Evolutionary conservation across 1,140 invertebrate species (phyloP).

Genomic region (Brachionus sp.): DNA sequence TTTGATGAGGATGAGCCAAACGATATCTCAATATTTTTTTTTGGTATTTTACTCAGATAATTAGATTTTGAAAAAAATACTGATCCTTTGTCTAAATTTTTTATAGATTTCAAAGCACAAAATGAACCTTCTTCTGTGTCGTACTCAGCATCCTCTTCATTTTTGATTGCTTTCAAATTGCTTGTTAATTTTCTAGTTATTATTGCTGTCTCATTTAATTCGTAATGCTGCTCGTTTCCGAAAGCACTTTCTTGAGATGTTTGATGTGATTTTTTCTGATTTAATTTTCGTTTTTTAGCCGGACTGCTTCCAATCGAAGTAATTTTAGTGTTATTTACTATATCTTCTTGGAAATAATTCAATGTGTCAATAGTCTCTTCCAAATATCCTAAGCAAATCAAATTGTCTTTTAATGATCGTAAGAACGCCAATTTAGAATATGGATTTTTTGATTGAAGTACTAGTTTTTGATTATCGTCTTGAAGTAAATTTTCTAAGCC

Average conservation of each 20-base stretch:
- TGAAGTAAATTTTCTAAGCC: not conserved
- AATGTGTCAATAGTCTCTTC: constrained; percentile 39
- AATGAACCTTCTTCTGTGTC: not conserved
- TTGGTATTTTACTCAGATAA: not conserved
- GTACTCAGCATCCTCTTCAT: constrained; percentile 7
- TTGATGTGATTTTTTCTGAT: not conserved
- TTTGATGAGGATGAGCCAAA: not conserved
- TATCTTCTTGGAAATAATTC: constrained; percentile 35
- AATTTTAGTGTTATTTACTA: constrained; percentile 4
- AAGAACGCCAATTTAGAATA: constrained; percentile 25
- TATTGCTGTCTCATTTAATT: not conserved
- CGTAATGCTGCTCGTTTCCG: not conserved
- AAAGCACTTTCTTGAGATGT: not conserved
- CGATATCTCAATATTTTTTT: not conserved
- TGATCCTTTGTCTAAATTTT: not conserved
- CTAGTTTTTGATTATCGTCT: constrained; percentile 10
- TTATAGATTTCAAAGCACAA: not conserved
- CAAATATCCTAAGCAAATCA: constrained; percentile 20
- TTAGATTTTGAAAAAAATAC: not conserved
- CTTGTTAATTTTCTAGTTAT: not conserved
- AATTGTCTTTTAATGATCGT: constrained; percentile 32
- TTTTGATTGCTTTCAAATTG: not conserved
- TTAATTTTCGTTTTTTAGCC: constrained; percentile 3
- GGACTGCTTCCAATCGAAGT: not conserved
- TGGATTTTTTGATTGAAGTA: constrained; percentile 33